phyloP scores from a whole-genome alignment of 2,888 invertebrate species.

The Ctenicera cuprea region DNA sequence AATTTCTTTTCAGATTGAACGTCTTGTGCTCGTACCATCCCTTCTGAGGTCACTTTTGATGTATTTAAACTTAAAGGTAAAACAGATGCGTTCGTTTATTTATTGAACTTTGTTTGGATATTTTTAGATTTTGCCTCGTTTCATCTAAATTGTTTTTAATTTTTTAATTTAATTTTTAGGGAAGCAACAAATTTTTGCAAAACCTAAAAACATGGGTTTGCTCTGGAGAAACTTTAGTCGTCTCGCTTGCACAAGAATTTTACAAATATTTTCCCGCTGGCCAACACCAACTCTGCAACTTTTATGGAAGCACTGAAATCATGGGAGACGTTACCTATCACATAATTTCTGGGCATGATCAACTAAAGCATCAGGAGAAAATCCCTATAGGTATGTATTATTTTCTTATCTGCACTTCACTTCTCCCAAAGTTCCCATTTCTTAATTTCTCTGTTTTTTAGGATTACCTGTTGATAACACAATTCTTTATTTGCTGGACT shows the following conservation, averaged over 20 bases:
- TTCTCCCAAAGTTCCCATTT: too few relatives aligned
- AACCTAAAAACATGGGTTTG: constrained; percentile 87
- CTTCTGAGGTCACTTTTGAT: constrained; percentile 86
- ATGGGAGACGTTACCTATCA: constrained; percentile 94
- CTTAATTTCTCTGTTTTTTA: too few relatives aligned
- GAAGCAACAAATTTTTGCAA: constrained; percentile 74
- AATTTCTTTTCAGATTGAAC: constrained; percentile 76
- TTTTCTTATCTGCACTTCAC: not conserved
- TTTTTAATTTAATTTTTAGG: constrained; percentile 55
- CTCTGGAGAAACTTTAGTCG: constrained; percentile 88
- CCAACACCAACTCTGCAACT: constrained; percentile 84
- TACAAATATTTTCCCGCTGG: constrained; percentile 83
- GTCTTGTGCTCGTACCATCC: constrained; percentile 91
- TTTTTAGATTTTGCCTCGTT: too few relatives aligned
- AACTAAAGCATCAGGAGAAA: constrained; percentile 79
- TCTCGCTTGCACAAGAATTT: constrained; percentile 83
- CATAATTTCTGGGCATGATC: constrained; percentile 77
- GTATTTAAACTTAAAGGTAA: constrained; percentile 79
- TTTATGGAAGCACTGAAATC: constrained; percentile 94
- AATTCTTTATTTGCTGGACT: constrained; percentile 86
- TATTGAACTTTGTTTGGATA: too few relatives aligned
- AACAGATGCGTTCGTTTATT: too few relatives aligned
- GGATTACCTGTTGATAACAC: constrained; percentile 88
- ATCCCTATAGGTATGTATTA: constrained; percentile 84
- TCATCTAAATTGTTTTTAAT: too few relatives aligned